Percentiles rank a stretch among this genome's conserved stretches.
Conservation (phyloP, 2,797 vertebrate genomes). For the Denticeps clupeoides region DNA sequence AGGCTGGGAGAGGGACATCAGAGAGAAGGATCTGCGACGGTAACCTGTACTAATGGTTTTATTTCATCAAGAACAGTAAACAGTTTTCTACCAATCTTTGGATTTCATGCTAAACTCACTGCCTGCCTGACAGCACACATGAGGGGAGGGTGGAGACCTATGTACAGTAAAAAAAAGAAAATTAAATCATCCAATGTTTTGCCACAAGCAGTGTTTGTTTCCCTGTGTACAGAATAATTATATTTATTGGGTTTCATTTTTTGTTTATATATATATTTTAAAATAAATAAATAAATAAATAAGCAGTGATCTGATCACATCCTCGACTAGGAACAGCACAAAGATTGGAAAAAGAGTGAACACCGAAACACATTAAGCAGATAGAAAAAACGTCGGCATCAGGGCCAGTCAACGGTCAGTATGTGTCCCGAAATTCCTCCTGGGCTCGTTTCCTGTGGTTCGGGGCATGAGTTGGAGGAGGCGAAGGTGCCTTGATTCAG, state of each 20-base stretch:
- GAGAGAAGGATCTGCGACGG: slow-evolving; percentile 39
- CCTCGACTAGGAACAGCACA: slow-evolving; percentile 60
- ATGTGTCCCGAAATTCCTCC: too few species aligned
- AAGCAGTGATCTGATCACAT: slow-evolving; percentile 45
- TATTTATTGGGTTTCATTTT: too few species aligned
- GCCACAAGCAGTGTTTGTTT: slow-evolving; percentile 46
- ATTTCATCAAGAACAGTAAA: slow-evolving; percentile 61
- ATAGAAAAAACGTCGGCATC: slow-evolving; percentile 17
- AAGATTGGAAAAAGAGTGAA: slow-evolving; percentile 65
- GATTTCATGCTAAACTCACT: slow-evolving; percentile 68
- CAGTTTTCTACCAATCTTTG: slow-evolving; percentile 71
- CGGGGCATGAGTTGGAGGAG: too few species aligned
- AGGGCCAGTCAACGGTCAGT: too few species aligned
- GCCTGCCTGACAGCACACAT: slow-evolving; percentile 45
- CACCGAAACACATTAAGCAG: slow-evolving; percentile 47
- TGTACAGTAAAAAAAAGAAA: slow-evolving; percentile 60
- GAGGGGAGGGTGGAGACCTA: slow-evolving; percentile 49
- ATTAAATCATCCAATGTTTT: too few species aligned
- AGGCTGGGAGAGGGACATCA: not conserved
- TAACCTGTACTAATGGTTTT: slow-evolving; percentile 58
- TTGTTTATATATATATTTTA: slow-evolving; percentile 13
- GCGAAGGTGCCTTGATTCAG: too few species aligned
- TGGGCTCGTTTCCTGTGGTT: too few species aligned
- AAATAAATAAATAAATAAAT: slow-evolving; percentile 15
- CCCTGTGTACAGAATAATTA: not conserved